Evolutionary conservation across 2,888 invertebrate genomes (phyloP).

Genomic region (Sesia apiformis): DNA sequence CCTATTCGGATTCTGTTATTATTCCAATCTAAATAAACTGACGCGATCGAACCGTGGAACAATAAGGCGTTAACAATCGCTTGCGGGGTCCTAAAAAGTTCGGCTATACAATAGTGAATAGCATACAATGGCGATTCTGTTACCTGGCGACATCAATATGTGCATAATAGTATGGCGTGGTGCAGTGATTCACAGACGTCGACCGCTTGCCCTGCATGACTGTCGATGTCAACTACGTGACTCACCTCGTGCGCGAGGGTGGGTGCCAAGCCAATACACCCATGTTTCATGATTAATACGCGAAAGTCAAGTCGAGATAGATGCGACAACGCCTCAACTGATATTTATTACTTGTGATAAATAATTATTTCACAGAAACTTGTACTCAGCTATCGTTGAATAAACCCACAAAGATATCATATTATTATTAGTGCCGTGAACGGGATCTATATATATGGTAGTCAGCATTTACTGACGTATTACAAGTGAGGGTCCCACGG

Average conservation of each 20-base stretch:
- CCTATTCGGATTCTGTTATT: too few relatives aligned
- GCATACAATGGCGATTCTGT: constrained; percentile 66
- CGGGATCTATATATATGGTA: too few relatives aligned
- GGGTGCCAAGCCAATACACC: constrained; percentile 29
- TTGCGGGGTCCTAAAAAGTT: constrained; percentile 59
- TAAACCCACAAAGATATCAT: too few relatives aligned
- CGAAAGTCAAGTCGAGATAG: constrained; percentile 26
- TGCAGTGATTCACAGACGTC: constrained; percentile 36
- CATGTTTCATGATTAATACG: constrained; percentile 44
- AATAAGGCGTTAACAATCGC: constrained; percentile 64
- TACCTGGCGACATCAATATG: constrained; percentile 54
- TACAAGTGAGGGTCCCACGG: too few relatives aligned
- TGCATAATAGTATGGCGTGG: constrained; percentile 55
- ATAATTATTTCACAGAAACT: constrained; percentile 17
- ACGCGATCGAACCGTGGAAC: constrained; percentile 40
- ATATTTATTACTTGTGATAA: constrained; percentile 34
- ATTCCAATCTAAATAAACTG: constrained; percentile 31
- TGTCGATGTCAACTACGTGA: constrained; percentile 21
- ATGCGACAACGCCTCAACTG: constrained; percentile 25
- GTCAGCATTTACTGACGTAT: too few relatives aligned
- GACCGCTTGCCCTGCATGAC: constrained; percentile 33
- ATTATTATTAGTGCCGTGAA: too few relatives aligned
- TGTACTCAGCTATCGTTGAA: too few relatives aligned
- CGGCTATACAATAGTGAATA: constrained; percentile 60
- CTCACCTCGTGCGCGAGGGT: constrained; percentile 20